A percentile compares a stretch with the other conserved stretches of the same genome.
These are phyloP conservation scores for Amblyraja radiata DNA, from an alignment of 2,797 vertebrate species.

Conservation along the genomic window DNA sequence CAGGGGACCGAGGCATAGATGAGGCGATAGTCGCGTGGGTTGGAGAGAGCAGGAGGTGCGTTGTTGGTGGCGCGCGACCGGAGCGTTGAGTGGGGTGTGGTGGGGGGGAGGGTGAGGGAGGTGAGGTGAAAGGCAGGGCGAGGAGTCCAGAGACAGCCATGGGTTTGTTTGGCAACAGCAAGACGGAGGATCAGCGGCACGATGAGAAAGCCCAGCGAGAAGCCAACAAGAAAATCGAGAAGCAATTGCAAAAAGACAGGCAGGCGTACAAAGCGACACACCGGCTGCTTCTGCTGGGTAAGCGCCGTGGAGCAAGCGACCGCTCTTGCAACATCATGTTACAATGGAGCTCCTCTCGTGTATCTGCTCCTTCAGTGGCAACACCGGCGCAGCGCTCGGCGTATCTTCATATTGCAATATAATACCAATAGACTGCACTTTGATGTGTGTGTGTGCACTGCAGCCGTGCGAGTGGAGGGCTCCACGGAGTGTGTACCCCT, in stretches of 20 bases:
- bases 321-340: background rate
- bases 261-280: slow-evolving; percentile 93
- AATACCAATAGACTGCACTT: no score
- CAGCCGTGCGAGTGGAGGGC: no score
- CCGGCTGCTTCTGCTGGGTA: slow-evolving; percentile 89
- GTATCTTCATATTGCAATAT: no score
- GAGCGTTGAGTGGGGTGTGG: slow-evolving; percentile 73
- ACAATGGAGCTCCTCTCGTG: no score
- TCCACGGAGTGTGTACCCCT: no score
- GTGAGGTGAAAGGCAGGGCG: slow-evolving; percentile 68
- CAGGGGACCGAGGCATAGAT: no score
- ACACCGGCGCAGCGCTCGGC: no score
- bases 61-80: no score
- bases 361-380: no score
- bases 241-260: slow-evolving; percentile 90
- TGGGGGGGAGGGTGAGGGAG: slow-evolving; percentile 61
- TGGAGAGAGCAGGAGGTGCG: no score
- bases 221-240: slow-evolving; percentile 97
- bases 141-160: slow-evolving; percentile 67
- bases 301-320: slow-evolving; percentile 48
- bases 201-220: slow-evolving; percentile 95
- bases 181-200: slow-evolving; percentile 93
- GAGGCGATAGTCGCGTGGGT: no score
- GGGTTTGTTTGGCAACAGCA: slow-evolving; percentile 95
- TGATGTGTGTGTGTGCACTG: no score